Evolutionary conservation across 2,888 invertebrate genomes (phyloP), one percentile per base, ranked within the genome.

Genomic region (Drosophila robusta): DNA sequence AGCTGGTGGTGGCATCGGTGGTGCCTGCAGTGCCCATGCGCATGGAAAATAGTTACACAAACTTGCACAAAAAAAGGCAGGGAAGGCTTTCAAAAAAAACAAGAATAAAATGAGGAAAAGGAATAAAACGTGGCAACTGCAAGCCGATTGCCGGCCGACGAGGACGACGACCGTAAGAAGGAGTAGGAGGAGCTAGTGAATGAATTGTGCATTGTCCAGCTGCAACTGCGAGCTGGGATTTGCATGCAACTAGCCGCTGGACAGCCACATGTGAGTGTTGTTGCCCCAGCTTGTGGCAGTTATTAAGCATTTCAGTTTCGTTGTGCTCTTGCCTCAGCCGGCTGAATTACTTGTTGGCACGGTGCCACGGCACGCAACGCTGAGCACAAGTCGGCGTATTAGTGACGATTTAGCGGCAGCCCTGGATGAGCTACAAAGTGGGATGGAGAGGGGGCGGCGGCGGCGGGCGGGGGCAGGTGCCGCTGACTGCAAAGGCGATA

Each of bases 31-130:
- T 87, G 87, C 86, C 84, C 88, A 87, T 87, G 87, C 87, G 87
- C 87, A 87, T 84, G 87, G 84, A 87, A 87, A 86, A 86, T 84
- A 86, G 84, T 83, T 80, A 74, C 84, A 85, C 82, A 81, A 83
- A 84, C 80, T 80, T 73, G 80, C 78, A 84, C 58, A 42, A 36
- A 32, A 52, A 70, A 46, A 56, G 42, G 26, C 50, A 58, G 47
- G 41, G 45, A 68, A 70, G 70, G 75, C 73, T 62, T 50, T 58
- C 57, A 68, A 51, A 62, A 54, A 60, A 60, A 47, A 74, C 58
- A 62, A 55, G 32, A 47, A 62, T 52, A 49, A 60, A 54, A 60
- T 57, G 45, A 63, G 39, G 41, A 57, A 69, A 62, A 47, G 42
- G 60, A 66, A 80, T 47, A 71, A 68, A 70, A 61, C 72, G 75